phyloP scores from a whole-genome alignment of 2,113 vertebrate species.

The Crotalus horridus region DNA sequence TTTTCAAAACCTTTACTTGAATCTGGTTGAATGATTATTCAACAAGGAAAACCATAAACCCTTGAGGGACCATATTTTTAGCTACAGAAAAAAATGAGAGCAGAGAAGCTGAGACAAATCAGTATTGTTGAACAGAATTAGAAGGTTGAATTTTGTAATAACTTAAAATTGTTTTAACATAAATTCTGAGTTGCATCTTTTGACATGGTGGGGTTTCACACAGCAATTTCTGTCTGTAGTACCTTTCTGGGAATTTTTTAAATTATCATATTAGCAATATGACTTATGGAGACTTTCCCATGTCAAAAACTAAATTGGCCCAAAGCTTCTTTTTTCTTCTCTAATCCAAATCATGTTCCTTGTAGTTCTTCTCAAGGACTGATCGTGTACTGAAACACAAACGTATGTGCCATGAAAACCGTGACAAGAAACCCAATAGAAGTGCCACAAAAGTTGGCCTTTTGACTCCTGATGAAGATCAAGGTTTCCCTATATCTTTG shows the following conservation, averaged over 20 bases:
- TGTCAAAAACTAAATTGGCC: not conserved
- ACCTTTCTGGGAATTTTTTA: not conserved
- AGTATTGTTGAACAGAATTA: not conserved
- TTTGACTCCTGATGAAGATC: constrained; percentile 76
- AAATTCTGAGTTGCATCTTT: not conserved
- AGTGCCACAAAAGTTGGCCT: constrained; percentile 82
- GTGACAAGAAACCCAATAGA: constrained; percentile 87
- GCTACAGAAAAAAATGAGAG: not conserved
- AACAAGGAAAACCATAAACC: not conserved
- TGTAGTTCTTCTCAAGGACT: constrained; percentile 96
- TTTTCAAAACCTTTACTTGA: not conserved
- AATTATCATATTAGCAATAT: not conserved
- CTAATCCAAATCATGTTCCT: constrained; percentile 39
- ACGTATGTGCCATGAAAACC: constrained; percentile 98
- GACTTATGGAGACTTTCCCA: not conserved
- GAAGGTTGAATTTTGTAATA: not conserved
- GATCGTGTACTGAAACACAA: constrained; percentile 98
- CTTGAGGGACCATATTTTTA: not conserved
- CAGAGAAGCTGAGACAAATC: not conserved
- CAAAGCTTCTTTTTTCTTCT: constrained; percentile 16
- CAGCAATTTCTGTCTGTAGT: not conserved
- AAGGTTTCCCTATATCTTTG: constrained; percentile 73
- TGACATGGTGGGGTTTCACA: not conserved
- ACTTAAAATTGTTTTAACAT: not conserved
- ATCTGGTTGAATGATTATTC: not conserved